Evolutionary conservation across 2,113 vertebrate genomes (phyloP).

Genomic region (Oncorhynchus gorbuscha): DNA sequence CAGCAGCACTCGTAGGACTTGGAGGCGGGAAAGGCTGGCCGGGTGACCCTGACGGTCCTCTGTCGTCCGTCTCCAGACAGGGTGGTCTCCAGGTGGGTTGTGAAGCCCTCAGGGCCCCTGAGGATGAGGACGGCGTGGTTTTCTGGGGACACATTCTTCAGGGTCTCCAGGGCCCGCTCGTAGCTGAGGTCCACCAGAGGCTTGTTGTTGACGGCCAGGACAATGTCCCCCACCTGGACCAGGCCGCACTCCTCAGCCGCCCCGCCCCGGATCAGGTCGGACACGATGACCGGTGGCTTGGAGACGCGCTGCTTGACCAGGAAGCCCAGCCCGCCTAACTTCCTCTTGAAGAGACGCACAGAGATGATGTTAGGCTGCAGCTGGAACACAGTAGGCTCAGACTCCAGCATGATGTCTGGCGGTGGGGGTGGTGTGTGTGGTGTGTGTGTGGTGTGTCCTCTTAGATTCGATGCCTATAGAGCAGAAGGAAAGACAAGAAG

Average conservation of each 20-base stretch:
- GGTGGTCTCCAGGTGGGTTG: conserved; percentile 95
- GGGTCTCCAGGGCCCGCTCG: conserved; percentile 85
- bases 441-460: neutral
- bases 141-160: conserved; percentile 87
- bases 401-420: conserved; percentile 84
- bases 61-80: conserved; percentile 87
- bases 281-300: conserved; percentile 93
- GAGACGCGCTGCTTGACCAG: conserved; percentile 93
- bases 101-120: conserved; percentile 93
- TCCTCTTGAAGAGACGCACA: conserved; percentile 93
- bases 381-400: conserved; percentile 87
- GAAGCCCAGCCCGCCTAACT: conserved; percentile 92
- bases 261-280: conserved; percentile 91
- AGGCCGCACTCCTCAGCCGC: conserved; percentile 94
- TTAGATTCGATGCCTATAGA: neutral
- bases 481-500: conserved; percentile 17
- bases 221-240: conserved; percentile 94
- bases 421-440: neutral
- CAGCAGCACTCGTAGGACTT: conserved; percentile 78
- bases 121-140: conserved; percentile 93
- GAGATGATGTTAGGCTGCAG: conserved; percentile 98
- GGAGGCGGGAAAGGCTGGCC: conserved; percentile 72
- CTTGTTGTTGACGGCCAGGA: conserved; percentile 91
- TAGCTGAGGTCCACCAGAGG: conserved; percentile 92
- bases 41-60: conserved; percentile 88